A percentile compares a stretch with the other conserved stretches of the same genome.
These are phyloP conservation scores for Grammomys surdaster DNA, from an alignment of 2,113 vertebrate species.

Conservation along the genomic window DNA sequence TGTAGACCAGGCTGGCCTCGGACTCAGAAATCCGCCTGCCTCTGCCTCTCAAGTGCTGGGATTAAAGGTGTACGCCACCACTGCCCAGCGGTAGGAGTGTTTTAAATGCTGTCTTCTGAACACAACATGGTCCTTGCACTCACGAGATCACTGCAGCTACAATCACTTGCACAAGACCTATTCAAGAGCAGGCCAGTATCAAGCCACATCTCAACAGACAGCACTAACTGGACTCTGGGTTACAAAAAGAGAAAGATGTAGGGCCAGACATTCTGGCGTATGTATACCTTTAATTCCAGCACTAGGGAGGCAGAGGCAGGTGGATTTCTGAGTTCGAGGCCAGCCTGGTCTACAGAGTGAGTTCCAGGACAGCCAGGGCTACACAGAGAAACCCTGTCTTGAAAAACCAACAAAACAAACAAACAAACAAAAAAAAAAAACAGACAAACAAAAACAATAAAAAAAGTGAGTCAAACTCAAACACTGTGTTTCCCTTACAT, in stretches of 20 bases:
- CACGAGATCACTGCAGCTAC: neutral
- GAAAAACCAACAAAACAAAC: too few relatives aligned
- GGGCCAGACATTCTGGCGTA: too few relatives aligned
- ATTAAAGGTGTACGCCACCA: too few relatives aligned
- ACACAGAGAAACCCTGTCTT: too few relatives aligned
- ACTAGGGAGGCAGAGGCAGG: neutral
- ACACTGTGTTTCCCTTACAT: neutral
- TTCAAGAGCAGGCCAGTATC: neutral
- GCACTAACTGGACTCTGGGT: neutral
- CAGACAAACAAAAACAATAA: too few relatives aligned
- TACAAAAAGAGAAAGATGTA: neutral
- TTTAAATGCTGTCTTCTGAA: neutral
- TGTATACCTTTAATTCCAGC: neutral
- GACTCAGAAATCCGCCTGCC: too few relatives aligned
- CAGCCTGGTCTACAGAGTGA: neutral
- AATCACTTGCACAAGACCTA: neutral
- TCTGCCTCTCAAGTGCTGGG: too few relatives aligned
- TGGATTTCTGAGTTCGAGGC: neutral
- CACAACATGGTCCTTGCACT: neutral
- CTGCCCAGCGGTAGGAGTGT: too few relatives aligned
- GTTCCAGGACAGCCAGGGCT: too few relatives aligned
- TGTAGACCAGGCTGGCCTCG: too few relatives aligned
- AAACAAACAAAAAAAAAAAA: too few relatives aligned
- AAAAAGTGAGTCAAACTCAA: conserved; percentile 26
- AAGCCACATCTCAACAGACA: neutral